phyloP scores from a whole-genome alignment of 2,797 vertebrate species.

The Falco rusticolus region DNA sequence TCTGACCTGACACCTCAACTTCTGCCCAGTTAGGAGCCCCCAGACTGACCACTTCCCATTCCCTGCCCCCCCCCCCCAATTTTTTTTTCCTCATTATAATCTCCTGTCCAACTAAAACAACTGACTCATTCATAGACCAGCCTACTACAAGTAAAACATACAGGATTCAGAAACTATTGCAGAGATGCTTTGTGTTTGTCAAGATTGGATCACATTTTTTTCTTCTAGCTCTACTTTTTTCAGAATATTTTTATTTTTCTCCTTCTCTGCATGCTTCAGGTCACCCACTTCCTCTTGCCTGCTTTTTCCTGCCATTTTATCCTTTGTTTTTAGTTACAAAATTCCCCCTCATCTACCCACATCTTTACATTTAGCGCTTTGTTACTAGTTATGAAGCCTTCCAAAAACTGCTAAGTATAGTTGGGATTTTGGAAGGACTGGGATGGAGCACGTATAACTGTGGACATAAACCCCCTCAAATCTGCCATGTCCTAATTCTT shows the following conservation, averaged over 20 bases:
- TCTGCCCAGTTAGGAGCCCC: neutral
- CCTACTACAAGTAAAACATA: neutral
- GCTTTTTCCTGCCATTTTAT: neutral
- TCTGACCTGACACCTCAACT: neutral
- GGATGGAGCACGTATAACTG: neutral
- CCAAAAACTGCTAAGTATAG: neutral
- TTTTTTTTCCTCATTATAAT: neutral
- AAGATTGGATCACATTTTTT: neutral
- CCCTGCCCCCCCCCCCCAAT: too few relatives aligned
- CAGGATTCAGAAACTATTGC: neutral
- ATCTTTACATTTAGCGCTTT: neutral
- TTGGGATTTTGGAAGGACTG: neutral
- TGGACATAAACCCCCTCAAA: neutral
- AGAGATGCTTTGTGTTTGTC: neutral
- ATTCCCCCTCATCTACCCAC: neutral
- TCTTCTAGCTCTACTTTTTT: neutral
- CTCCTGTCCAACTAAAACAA: neutral
- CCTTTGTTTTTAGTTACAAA: neutral
- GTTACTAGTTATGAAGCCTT: neutral
- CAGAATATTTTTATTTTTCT: neutral
- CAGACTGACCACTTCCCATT: neutral
- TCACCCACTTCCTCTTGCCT: neutral
- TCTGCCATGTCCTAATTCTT: neutral
- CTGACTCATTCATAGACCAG: neutral
- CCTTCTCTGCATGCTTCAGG: neutral